Percentiles rank a stretch among this genome's conserved stretches.
phyloP scores from a whole-genome alignment of 1,140 invertebrate species.

The Nasonia vitripennis region DNA sequence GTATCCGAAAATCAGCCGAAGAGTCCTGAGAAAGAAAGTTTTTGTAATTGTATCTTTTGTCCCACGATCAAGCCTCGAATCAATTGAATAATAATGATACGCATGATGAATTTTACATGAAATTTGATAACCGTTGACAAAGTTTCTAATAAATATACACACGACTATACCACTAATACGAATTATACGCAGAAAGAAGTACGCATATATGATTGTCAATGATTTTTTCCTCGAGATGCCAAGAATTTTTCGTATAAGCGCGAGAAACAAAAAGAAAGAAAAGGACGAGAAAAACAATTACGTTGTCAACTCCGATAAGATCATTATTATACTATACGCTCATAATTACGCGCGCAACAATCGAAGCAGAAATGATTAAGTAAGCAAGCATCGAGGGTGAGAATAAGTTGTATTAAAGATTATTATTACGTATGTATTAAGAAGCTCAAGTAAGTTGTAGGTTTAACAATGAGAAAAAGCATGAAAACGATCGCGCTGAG shows the following conservation, averaged over 20 bases:
- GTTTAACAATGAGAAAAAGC: slow-evolving; percentile 27
- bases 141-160: not conserved
- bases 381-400: slow-evolving; percentile 20
- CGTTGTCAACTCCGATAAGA: slow-evolving; percentile 12
- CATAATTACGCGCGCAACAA: slow-evolving; percentile 16
- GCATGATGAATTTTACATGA: not conserved
- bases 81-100: not conserved
- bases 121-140: not conserved
- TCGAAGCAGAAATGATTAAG: slow-evolving; percentile 1
- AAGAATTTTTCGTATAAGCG: slow-evolving; percentile 17
- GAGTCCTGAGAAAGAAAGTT: not conserved
- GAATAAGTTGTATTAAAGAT: slow-evolving; percentile 48
- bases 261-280: not conserved
- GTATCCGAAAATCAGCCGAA: not conserved
- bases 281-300: not conserved
- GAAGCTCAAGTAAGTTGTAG: slow-evolving; percentile 41
- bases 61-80: not conserved
- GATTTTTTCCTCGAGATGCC: slow-evolving; percentile 26
- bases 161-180: not conserved
- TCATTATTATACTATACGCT: slow-evolving; percentile 13
- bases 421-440: slow-evolving; percentile 41
- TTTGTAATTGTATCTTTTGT: not conserved
- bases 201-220: slow-evolving; percentile 11
- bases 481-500: slow-evolving; percentile 6
- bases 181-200: not conserved